phyloP scores from a whole-genome alignment of 2,888 invertebrate species.

The Heliconius aoede region DNA sequence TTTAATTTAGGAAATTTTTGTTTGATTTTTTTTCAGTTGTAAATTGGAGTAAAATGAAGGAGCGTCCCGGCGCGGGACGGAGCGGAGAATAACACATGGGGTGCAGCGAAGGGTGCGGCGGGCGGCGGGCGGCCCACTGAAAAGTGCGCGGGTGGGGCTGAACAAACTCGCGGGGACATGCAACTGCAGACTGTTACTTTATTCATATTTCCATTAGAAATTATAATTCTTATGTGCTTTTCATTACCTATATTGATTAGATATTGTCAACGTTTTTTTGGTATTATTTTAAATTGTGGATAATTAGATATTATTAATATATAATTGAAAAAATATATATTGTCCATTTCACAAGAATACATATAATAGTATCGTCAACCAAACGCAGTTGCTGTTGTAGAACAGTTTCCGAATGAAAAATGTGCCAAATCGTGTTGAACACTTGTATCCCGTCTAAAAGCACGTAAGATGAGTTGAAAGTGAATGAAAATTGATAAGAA shows the following conservation, averaged over 20 bases:
- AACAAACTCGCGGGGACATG: slow-evolving; percentile 83
- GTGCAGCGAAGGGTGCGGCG: slow-evolving; percentile 80
- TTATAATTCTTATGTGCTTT: slow-evolving; percentile 18
- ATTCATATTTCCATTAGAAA: slow-evolving; percentile 54
- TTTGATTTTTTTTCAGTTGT: slow-evolving; percentile 81
- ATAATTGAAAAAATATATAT: too few relatives aligned
- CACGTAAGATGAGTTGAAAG: slow-evolving; percentile 69
- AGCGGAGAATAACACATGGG: slow-evolving; percentile 73
- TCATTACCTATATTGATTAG: background rate
- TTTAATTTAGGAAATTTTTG: slow-evolving; percentile 76
- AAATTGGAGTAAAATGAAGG: slow-evolving; percentile 84
- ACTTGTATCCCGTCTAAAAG: slow-evolving; percentile 78
- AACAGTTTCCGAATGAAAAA: slow-evolving; percentile 71
- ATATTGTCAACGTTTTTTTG: background rate
- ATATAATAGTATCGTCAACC: background rate
- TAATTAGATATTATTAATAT: slow-evolving; percentile 8
- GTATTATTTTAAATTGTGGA: background rate
- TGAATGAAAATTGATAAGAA: slow-evolving; percentile 59
- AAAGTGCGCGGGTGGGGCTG: slow-evolving; percentile 84
- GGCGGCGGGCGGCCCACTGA: slow-evolving; percentile 81
- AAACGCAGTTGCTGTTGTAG: slow-evolving; percentile 74
- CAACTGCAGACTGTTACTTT: slow-evolving; percentile 59
- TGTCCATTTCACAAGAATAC: background rate
- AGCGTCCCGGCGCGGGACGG: slow-evolving; percentile 79
- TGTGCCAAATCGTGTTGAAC: slow-evolving; percentile 79